Evolutionary conservation across 2,888 invertebrate genomes (phyloP), one percentile per base, ranked within the genome.

Genomic region (Cantharis rustica): DNA sequence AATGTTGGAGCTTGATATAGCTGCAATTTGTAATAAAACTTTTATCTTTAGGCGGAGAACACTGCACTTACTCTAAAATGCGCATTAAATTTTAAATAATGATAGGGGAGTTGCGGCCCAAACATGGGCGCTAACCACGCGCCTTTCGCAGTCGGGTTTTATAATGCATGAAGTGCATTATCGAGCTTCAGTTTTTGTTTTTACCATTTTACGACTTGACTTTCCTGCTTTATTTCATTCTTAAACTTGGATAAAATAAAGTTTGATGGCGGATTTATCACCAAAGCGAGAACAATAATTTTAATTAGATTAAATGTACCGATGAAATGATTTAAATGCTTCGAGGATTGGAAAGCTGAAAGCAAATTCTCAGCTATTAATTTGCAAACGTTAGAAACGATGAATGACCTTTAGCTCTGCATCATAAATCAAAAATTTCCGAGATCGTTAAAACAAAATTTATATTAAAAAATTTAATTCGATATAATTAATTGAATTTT

Each of bases 1-100:
- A 93, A 91, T 0, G 96, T 95, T 68, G 91, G 92, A 66, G 94
- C 95, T 92, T 96, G 93, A 83, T 92, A 93, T 47, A 47, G 47
- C 47, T 47, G 47, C 47, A 86, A 93, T 91, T 93, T 93, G 88
- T 81, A 81, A 69, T 23, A 66, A 16, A 66, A 66, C 13, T 16
- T n/a, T 66, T 66, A 66, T 16, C 13, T 66, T 47, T 66, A 20
- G 3, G 23, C n/a, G 23, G 16, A 66, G n/a, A 17, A 16, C 11
- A 20, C n/a, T 47, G 47, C 47, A 47, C 47, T 47, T 47, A 47
- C 47, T 47, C 47, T 47, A 47, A 47, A 47, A 47, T 47, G n/a
- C 47, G 47, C n/a, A 47, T 47, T 47, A 47, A 47, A 47, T 47
- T 47, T 47, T 47, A n/a, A n/a, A 47, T 47, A 47, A 47, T 9